These are phyloP conservation scores for Iphiclides podalirius DNA, from an alignment of 2,888 invertebrate genomes.

Conservation along the genomic window DNA sequence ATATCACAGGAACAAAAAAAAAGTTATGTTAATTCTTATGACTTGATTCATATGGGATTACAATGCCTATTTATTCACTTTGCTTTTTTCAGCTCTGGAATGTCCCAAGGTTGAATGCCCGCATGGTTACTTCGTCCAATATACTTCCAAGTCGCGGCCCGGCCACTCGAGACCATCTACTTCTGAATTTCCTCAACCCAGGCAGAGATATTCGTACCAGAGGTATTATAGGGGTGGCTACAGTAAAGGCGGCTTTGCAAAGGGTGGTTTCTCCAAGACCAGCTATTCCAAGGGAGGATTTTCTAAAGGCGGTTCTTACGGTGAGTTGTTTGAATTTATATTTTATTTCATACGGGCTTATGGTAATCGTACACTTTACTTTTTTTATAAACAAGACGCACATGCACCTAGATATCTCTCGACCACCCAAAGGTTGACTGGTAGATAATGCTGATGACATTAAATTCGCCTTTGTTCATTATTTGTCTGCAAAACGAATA, in stretches of 20 bases:
- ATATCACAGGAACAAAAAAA: too few species aligned
- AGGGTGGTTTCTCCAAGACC: constrained; percentile 45
- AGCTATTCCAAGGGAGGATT: constrained; percentile 42
- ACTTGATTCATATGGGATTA: too few species aligned
- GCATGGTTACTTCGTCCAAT: constrained; percentile 78
- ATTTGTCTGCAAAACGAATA: too few species aligned
- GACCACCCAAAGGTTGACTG: too few species aligned
- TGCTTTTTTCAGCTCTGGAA: constrained; percentile 50
- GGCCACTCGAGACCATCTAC: constrained; percentile 86
- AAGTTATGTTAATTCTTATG: too few species aligned
- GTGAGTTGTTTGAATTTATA: constrained; percentile 21
- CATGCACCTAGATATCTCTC: too few species aligned
- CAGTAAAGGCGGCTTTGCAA: constrained; percentile 42
- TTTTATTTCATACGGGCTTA: background rate
- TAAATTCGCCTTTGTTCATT: too few species aligned
- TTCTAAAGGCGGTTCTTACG: constrained; percentile 40
- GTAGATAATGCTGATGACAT: too few species aligned
- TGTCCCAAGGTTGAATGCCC: constrained; percentile 82
- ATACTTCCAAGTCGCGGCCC: constrained; percentile 48
- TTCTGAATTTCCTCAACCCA: constrained; percentile 66
- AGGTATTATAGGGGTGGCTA: constrained; percentile 54
- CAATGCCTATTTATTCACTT: too few species aligned
- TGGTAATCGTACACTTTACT: too few species aligned
- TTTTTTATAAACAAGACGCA: too few species aligned
- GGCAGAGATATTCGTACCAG: constrained; percentile 59